Evolutionary conservation across 2,888 invertebrate genomes (phyloP), one percentile per base, ranked within the genome.

Genomic region (Oxyscelio sp.): DNA sequence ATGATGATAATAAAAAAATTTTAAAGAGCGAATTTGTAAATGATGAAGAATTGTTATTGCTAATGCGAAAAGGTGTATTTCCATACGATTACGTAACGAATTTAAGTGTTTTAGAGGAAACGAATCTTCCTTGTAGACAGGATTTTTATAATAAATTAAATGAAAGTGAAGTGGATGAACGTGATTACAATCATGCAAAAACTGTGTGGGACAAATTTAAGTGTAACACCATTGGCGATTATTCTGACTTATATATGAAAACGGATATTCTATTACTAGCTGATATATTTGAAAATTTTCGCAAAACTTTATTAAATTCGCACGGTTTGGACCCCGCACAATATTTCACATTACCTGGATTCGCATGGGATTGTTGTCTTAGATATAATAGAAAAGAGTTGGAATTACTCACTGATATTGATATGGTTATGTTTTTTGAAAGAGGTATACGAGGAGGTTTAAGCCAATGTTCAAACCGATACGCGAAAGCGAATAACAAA

Each of bases 141-240:
- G n/a, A n/a, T 9, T 90, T 90, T 86, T 89, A 83, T 45, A 89
- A 83, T 48, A 73, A 40, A 15, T 38, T 91, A 11, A 87, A 22
- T 8, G 77, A 91, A 38, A 21, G 24, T 4, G 8, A 71, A 13
- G 83, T 90, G 6, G 24, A 24, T 1, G 74, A 75, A 11, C 70
- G 75, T 8, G 87, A 88, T 21, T 93, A 93, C 80, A 45, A 84
- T n/a, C 92, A 90, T 86, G 38, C n/a, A 38, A 4, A 93, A 92
- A 13, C 43, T 78, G 17, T 48, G 4, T 48, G 48, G 48, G 19
- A 48, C 15, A 19, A 48, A 17, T 48, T 48, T 19, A 48, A 48
- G 3, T 48, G 19, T 8, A 48, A 48, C 2, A 48, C 48, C 19
- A 38, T 19, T 17, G 48, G 48, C 17, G 8, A 19, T 2, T 48